Conservation (phyloP, 2,797 vertebrate species). For the Dendrocincla fuliginosa region DNA sequence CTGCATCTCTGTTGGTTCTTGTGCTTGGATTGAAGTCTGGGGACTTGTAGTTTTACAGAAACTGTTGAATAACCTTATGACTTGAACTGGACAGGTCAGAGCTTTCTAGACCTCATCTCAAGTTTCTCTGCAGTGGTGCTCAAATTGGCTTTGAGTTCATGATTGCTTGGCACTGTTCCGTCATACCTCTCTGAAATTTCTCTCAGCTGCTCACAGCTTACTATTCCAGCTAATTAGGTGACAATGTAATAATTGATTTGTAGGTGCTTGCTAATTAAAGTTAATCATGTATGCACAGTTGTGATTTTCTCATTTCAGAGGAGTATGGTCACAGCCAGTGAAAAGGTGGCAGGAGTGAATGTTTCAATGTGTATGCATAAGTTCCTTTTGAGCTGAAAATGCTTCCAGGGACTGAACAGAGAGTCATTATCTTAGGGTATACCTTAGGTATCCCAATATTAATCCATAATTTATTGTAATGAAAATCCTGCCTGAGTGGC, state of each 20-base stretch:
- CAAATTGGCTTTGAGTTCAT: not conserved
- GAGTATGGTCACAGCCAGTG: not conserved
- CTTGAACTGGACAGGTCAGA: not conserved
- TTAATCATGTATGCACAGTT: constrained; percentile 17
- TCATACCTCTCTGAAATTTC: not conserved
- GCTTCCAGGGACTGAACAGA: not conserved
- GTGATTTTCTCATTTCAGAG: constrained; percentile 35
- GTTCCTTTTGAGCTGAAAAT: not conserved
- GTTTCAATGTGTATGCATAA: not conserved
- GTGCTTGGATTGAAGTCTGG: not conserved
- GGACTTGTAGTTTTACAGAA: not conserved
- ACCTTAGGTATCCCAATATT: not conserved
- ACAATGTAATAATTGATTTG: constrained; percentile 34
- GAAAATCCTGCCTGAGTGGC: not conserved
- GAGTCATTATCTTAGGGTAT: not conserved
- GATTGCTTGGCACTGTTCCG: not conserved
- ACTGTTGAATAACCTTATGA: not conserved
- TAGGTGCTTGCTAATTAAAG: constrained; percentile 48
- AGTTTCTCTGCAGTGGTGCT: not conserved
- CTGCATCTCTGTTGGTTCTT: not conserved
- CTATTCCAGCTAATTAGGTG: constrained; percentile 29
- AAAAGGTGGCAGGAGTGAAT: not conserved
- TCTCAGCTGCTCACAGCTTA: not conserved
- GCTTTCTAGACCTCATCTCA: not conserved
- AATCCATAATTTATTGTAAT: not conserved